Conservation (phyloP, 1,140 invertebrate species). For the Hermatobates lingyangjiaoensis region DNA sequence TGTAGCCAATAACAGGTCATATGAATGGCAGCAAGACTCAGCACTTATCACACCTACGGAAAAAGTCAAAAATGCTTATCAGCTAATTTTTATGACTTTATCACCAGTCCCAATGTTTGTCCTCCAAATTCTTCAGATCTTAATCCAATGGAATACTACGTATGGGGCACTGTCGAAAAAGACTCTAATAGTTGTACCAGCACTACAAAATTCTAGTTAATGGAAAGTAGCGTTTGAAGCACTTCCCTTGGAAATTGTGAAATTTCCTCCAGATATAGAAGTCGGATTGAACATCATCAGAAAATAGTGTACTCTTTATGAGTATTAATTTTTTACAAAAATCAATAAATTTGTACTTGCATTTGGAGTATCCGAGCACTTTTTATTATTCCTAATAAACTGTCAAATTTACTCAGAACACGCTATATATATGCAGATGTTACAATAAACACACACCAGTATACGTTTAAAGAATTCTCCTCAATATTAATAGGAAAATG, state of each 20-base stretch:
- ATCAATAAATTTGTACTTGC: not conserved
- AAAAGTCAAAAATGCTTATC: too few species aligned
- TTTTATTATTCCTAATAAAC: slow-evolving; percentile 4
- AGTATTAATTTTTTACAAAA: not conserved
- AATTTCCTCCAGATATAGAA: not conserved
- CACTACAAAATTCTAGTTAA: not conserved
- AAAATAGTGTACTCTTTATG: not conserved
- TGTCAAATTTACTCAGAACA: not conserved
- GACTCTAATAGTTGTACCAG: not conserved
- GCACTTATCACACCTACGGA: too few species aligned
- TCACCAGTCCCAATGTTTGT: not conserved
- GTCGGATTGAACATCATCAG: not conserved
- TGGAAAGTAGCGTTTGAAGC: not conserved
- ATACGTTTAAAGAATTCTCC: too few species aligned
- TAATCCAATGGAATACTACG: not conserved
- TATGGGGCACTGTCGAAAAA: not conserved
- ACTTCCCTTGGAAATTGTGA: not conserved
- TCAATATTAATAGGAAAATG: too few species aligned
- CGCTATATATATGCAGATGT: not conserved
- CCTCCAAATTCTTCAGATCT: not conserved
- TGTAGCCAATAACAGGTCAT: too few species aligned
- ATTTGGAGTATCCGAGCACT: not conserved
- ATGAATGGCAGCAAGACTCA: too few species aligned
- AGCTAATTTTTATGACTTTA: not conserved
- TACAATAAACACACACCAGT: too few species aligned